A percentile compares a stretch with the other conserved stretches of the same genome.
These are phyloP conservation scores for Halcyon badia DNA, from an alignment of 2,797 vertebrate species.

Conservation along the genomic window DNA sequence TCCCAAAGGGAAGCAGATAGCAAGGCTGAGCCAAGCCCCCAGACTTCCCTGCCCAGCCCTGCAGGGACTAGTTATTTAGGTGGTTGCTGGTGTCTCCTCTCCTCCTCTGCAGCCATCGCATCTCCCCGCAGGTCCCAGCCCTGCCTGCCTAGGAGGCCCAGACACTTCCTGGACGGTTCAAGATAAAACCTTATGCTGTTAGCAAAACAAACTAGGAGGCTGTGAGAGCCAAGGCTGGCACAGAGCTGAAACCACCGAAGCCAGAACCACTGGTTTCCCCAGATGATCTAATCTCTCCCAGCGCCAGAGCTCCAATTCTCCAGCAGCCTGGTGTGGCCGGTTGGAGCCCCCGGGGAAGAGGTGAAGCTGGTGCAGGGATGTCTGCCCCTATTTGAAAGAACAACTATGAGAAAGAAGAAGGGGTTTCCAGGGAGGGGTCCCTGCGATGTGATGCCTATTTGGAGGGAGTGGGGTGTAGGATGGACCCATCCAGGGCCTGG, in stretches of 20 bases:
- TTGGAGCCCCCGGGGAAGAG: not conserved
- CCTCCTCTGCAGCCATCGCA: slow-evolving; percentile 43
- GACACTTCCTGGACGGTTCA: slow-evolving; percentile 66
- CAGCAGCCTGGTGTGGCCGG: not conserved
- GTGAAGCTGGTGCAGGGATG: not conserved
- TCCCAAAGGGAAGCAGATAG: slow-evolving; percentile 63
- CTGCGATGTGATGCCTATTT: not conserved
- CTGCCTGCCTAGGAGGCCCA: slow-evolving; percentile 66
- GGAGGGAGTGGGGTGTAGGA: not conserved
- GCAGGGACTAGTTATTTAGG: slow-evolving; percentile 39
- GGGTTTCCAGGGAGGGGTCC: not conserved
- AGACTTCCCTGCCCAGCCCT: slow-evolving; percentile 61
- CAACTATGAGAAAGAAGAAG: not conserved
- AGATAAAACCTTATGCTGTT: slow-evolving; percentile 72
- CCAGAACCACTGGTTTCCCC: slow-evolving; percentile 70
- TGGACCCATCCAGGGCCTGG: not conserved
- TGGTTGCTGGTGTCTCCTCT: slow-evolving; percentile 62
- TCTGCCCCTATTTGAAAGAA: not conserved
- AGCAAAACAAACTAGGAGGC: slow-evolving; percentile 71
- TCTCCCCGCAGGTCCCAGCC: slow-evolving; percentile 49
- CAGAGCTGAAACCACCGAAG: slow-evolving; percentile 50
- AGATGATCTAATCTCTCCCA: slow-evolving; percentile 43
- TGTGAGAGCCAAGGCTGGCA: slow-evolving; percentile 67
- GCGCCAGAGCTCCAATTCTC: not conserved
- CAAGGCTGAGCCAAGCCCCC: slow-evolving; percentile 44